These are phyloP conservation scores for Mormyrus lacerda DNA, from an alignment of 2,113 vertebrate species.

Conservation along the genomic window DNA sequence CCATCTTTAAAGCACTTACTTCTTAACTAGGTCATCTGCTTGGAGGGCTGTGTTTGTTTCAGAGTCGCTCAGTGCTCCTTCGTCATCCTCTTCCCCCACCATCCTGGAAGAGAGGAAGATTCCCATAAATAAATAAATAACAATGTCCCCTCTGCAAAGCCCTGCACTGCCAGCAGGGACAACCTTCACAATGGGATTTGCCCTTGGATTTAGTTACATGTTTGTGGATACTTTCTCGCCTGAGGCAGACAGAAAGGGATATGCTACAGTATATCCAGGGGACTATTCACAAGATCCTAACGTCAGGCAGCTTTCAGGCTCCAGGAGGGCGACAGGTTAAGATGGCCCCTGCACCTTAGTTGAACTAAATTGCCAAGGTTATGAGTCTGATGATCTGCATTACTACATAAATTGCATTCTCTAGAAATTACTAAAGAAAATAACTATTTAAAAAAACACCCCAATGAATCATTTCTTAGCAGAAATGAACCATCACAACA, in stretches of 20 bases:
- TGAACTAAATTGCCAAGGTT: neutral
- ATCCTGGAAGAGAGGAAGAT: conserved; percentile 61
- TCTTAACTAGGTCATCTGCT: conserved; percentile 77
- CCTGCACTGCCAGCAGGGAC: conserved; percentile 18
- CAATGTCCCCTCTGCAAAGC: neutral
- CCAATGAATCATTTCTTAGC: neutral
- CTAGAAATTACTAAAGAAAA: neutral
- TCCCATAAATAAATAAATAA: neutral
- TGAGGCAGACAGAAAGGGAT: neutral
- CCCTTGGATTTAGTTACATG: conserved; percentile 39
- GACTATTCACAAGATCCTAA: neutral
- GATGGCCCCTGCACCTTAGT: neutral
- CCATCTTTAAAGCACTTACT: conserved; percentile 67
- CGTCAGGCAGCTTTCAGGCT: neutral
- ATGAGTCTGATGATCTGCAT: neutral
- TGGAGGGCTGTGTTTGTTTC: conserved; percentile 66
- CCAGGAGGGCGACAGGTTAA: neutral
- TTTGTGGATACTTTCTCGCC: conserved; percentile 11
- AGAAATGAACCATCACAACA: neutral
- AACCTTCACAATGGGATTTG: conserved; percentile 37
- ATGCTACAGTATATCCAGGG: neutral
- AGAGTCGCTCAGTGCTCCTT: conserved; percentile 80
- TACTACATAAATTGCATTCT: neutral
- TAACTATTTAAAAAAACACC: neutral
- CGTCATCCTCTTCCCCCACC: conserved; percentile 81